Evolutionary conservation across 2,888 invertebrate species (phyloP).

Genomic region (Leucozona laternaria): DNA sequence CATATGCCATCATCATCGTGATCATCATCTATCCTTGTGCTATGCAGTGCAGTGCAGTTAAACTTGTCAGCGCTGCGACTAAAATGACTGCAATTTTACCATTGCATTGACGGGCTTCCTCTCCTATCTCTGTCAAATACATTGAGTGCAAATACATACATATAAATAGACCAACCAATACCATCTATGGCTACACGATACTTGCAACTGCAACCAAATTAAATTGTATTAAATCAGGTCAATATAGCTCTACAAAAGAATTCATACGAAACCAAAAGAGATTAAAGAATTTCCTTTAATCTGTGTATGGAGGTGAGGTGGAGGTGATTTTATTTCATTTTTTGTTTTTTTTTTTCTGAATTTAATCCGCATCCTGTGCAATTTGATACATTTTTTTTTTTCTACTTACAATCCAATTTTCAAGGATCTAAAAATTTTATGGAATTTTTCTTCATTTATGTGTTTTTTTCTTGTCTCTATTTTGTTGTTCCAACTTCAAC

Average conservation of each 20-base stretch:
- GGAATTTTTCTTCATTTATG: constrained; percentile 25
- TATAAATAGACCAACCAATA: not conserved
- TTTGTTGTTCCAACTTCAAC: not conserved
- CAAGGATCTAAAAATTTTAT: constrained; percentile 56
- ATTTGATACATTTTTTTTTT: constrained; percentile 43
- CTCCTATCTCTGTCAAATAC: not conserved
- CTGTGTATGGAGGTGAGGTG: not conserved
- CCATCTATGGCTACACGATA: constrained; percentile 3
- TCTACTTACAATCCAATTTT: constrained; percentile 50
- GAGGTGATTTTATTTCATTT: constrained; percentile 15
- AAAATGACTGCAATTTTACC: not conserved
- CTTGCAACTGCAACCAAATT: constrained; percentile 41
- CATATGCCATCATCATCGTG: not conserved
- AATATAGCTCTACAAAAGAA: constrained; percentile 21
- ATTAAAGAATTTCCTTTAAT: constrained; percentile 31
- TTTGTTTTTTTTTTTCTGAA: constrained; percentile 1
- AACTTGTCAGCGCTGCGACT: not conserved
- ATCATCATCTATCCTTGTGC: not conserved
- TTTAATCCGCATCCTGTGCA: constrained; percentile 60
- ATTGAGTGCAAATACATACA: not conserved
- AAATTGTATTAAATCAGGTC: constrained; percentile 61
- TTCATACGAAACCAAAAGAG: constrained; percentile 18
- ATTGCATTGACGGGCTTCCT: not conserved
- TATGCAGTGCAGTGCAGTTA: not conserved
- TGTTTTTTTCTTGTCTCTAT: not conserved